Percentiles rank a stretch among this genome's conserved stretches.
Conservation (phyloP, 1,140 invertebrate genomes). For the Meloidogyne floridensis region DNA sequence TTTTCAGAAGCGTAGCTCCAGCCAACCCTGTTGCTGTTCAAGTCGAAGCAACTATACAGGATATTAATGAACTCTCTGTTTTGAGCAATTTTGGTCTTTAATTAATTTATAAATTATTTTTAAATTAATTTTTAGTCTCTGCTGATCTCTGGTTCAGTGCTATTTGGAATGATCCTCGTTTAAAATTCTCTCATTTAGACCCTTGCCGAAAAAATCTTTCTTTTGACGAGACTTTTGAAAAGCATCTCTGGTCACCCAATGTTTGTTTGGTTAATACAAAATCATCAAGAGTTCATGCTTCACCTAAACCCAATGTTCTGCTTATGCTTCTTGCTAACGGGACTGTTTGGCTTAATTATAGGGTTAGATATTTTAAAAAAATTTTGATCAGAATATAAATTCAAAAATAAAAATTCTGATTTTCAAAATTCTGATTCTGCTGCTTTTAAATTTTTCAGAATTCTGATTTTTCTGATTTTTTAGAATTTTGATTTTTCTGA, state of each 20-base stretch:
- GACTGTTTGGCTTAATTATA: conserved; percentile 64
- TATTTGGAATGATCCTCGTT: conserved; percentile 61
- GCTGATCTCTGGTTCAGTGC: conserved; percentile 64
- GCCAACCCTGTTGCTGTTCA: conserved; percentile 52
- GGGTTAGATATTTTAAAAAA: conserved; percentile 36
- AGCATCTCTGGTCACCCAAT: conserved; percentile 62
- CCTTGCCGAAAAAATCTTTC: conserved; percentile 60
- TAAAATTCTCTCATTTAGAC: conserved; percentile 62
- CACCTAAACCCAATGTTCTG: conserved; percentile 63
- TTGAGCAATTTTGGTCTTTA: conserved; percentile 49
- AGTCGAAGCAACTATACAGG: conserved; percentile 62
- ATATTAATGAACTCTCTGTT: conserved; percentile 61
- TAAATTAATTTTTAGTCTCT: conserved; percentile 42
- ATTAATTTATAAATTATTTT: background rate
- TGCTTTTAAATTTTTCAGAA: background rate
- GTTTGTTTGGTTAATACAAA: conserved; percentile 66
- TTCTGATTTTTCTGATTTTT: too few species aligned
- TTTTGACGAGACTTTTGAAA: conserved; percentile 65
- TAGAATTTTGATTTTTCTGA: background rate
- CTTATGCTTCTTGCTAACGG: conserved; percentile 63
- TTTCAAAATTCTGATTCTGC: background rate
- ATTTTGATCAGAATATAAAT: background rate
- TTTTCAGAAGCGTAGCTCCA: conserved; percentile 45
- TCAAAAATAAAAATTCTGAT: background rate
- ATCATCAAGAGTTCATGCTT: conserved; percentile 52